Evolutionary conservation across 2,888 invertebrate species (phyloP), one percentile per base, ranked within the genome.

Genomic region (Nineta flava): DNA sequence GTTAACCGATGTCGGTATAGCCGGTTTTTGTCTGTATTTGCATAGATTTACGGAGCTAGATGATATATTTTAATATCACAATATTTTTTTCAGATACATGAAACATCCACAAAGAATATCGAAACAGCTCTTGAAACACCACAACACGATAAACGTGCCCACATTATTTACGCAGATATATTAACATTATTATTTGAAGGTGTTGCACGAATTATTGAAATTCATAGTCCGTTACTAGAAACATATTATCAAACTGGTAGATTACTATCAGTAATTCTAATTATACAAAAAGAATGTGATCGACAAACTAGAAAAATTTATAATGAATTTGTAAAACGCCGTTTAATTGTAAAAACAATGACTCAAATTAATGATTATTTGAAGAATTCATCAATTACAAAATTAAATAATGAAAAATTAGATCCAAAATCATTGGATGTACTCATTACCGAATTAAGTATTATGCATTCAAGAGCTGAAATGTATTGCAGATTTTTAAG

Each of bases 401-500:
- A 67, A 50, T 60, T 62, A 51, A 66, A 66, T 57, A 56, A 70
- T 13, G 80, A 80, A 51, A 77, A 76, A 58, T 63, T 76, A 15
- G 88, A 92, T 66, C 84, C 90, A 0, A 83, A 87, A 60, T 85
- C 85, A 57, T 74, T 92, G 50, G 97, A 97, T 70, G 77, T 85
- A 0, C 71, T 91, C 43, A 77, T 97, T 51, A 83, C 85, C 0
- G 97, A 99, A 70, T 77, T 96, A 51, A 92, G 94, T 0, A 74
- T 93, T 46, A 83, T 95, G 70, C 93, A 93, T 68, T 83, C 90
- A 1, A 74, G 94, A 55, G 77, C 87, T n/a, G 87, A 91, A 61
- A 71, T 97, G 17, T 99, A 96, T 66, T 80, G 90, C 57, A 75
- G 84, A 56, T 99, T 97, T 70, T 72, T 97, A 53, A 73, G 79